Percentiles rank a stretch among this genome's conserved stretches.
Conservation (phyloP, 2,888 invertebrate species). For the Pseudococcus jackbeardsleyi region DNA sequence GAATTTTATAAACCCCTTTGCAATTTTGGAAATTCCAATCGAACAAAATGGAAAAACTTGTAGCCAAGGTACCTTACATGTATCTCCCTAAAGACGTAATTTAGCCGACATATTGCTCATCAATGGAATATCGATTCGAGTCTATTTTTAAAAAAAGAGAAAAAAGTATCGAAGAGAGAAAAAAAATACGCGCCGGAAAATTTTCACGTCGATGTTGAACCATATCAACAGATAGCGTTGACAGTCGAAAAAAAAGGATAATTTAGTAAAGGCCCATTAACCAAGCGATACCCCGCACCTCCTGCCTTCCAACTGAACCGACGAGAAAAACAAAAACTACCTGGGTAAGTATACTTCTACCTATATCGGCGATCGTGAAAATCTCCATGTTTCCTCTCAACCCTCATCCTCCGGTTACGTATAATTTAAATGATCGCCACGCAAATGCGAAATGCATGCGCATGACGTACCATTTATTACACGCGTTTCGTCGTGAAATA, state of each 20-base stretch:
- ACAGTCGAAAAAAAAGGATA: conserved; percentile 8
- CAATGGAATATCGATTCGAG: conserved; percentile 1
- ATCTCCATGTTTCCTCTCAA: neutral
- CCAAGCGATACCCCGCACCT: neutral
- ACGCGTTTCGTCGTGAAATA: neutral
- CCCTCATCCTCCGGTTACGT: neutral
- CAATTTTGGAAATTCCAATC: neutral
- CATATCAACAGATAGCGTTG: conserved; percentile 39
- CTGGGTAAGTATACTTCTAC: neutral
- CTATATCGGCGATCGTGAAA: neutral
- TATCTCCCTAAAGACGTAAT: conserved; percentile 9
- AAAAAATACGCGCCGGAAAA: conserved; percentile 4
- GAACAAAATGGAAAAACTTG: neutral
- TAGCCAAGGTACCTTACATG: neutral
- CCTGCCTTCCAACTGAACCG: neutral
- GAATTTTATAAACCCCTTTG: neutral
- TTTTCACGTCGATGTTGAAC: neutral
- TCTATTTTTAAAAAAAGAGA: neutral
- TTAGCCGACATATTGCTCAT: neutral
- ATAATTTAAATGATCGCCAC: neutral
- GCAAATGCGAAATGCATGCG: neutral
- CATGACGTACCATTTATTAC: neutral
- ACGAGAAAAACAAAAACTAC: neutral
- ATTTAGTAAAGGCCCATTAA: conserved; percentile 14
- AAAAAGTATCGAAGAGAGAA: neutral